Base-by-base conservation (phyloP, 1,140 invertebrate genomes). In the Rhynchophorus ferrugineus region DNA sequence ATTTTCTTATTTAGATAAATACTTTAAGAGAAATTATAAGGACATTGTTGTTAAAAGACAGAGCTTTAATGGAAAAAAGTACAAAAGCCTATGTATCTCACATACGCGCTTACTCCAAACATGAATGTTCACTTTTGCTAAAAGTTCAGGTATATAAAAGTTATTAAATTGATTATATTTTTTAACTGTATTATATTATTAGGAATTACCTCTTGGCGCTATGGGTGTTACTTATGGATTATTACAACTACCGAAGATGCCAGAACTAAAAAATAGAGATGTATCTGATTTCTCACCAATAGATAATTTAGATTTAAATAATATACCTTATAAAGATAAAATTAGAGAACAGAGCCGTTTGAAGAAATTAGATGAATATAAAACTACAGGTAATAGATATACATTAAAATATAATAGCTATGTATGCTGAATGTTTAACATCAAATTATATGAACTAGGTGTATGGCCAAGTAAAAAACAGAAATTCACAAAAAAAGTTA, bases 31-130 rank as follows among this genome's bases (percentile, higher is more conserved):
- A 73, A 3, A 72, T 70, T 49, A 76, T 87, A 54, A 75, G 80
- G 63, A 73, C 77, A 22, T 65, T 82, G 21, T 84, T 88, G 63
- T 62, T 73, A 20, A 70, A 75, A 20, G 88, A 91, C 69, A 78
- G 91, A 58, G 76, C 79, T 2, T 63, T 91, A 18, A 86, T 91
- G 67, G 93, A 97, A 61, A 91, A 91, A 69, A 91, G 85, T 1
- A 87, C 89, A 58, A 72, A 83, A 52, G 95, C 96, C 2, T 98
- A 95, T 73, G 95, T 99, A 1, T 98, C 95, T 0, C 95, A 92
- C 67, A 78, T 98, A 33, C 83, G 90, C 63, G 83, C 90, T 0
- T 99, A 99, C 71, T 82, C 79, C 3, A 98, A 98, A 73, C 94
- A 99, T 70, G 95, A 98, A 70, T 98, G 94, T 65, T 87, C 82